Evolutionary conservation across 2,888 invertebrate genomes (phyloP), one percentile per base, ranked within the genome.

Genomic region (Drosophila nigricruria): DNA sequence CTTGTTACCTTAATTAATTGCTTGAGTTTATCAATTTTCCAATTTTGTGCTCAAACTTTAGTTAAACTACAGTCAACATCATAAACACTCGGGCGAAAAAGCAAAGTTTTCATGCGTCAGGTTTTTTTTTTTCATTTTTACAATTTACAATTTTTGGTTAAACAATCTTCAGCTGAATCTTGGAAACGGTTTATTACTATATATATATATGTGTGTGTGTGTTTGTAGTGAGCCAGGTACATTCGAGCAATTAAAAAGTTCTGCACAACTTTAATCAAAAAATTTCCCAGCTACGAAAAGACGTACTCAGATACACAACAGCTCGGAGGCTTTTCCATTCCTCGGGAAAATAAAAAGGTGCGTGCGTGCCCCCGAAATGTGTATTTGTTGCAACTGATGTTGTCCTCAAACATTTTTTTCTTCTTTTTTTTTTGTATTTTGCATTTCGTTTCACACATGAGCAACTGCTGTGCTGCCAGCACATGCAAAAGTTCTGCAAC

Each of bases 371-470:
- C 30, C 82, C 70, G 66, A 75, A 71, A 66, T 66, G 53, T 60
- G 36, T 58, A 20, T 58, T 52, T 47, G 27, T 59, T 60, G 34
- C 49, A 18, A 8, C 49, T 30, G 47, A 49, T 18, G 49, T 32
- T 49, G 49, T 49, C 49, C 49, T 30, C 49, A 49, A 16, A 49
- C 18, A 30, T 10, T 43, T 8, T 20, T 49, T 40, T 60, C n/a
- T n/a, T n/a, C n/a, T 69, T 60, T 20, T 59, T 73, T n/a, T 45
- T n/a, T n/a, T 27, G 38, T 62, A 69, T 64, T 36, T 62, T 73
- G 86, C 75, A 80, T 82, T 88, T 82, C 72, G 82, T 74, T 84
- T 85, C 77, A 83, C 89, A 83, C 87, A 89, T 89, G 84, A 70
- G 71, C 74, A 71, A 77, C 59, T 70, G 66, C 60, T 57, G 49